Percentiles rank a stretch among this genome's conserved stretches.
These are phyloP conservation scores for Takifugu bimaculatus DNA, from an alignment of 2,113 vertebrate species.

Conservation along the genomic window DNA sequence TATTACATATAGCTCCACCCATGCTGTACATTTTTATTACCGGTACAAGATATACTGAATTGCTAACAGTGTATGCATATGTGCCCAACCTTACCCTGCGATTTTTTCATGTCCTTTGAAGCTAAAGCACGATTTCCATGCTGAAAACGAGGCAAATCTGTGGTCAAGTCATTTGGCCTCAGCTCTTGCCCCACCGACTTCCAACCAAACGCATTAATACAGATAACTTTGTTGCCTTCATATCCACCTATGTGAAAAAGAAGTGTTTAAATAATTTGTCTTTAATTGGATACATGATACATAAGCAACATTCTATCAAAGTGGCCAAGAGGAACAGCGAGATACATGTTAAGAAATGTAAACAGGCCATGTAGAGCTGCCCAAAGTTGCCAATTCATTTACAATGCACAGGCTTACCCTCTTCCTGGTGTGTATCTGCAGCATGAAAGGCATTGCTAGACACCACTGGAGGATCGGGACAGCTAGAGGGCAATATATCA, in stretches of 20 bases:
- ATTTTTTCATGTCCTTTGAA: constrained; percentile 99
- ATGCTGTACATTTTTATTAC: too few relatives aligned
- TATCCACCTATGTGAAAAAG: constrained; percentile 79
- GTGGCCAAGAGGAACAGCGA: too few relatives aligned
- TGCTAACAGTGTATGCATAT: background rate
- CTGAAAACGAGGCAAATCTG: constrained; percentile 93
- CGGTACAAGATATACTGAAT: too few relatives aligned
- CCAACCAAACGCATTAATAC: constrained; percentile 99
- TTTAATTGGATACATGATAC: too few relatives aligned
- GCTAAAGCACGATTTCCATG: constrained; percentile 99
- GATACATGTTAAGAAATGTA: too few relatives aligned
- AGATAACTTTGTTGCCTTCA: constrained; percentile 91
- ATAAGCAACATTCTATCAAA: too few relatives aligned
- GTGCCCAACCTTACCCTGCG: constrained; percentile 82
- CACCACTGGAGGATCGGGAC: constrained; percentile 84
- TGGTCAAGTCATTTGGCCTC: constrained; percentile 98
- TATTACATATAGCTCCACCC: too few relatives aligned
- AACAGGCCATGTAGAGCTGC: too few relatives aligned
- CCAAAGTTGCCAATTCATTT: too few relatives aligned
- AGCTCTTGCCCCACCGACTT: constrained; percentile 99
- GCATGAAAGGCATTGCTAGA: constrained; percentile 88
- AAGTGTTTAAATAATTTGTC: too few relatives aligned
- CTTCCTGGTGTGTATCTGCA: constrained; percentile 67
- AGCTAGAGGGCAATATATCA: constrained; percentile 84
- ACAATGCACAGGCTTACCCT: constrained; percentile 36